These are phyloP conservation scores for Ceriagrion tenellum DNA, from an alignment of 2,888 invertebrate species.

Conservation along the genomic window DNA sequence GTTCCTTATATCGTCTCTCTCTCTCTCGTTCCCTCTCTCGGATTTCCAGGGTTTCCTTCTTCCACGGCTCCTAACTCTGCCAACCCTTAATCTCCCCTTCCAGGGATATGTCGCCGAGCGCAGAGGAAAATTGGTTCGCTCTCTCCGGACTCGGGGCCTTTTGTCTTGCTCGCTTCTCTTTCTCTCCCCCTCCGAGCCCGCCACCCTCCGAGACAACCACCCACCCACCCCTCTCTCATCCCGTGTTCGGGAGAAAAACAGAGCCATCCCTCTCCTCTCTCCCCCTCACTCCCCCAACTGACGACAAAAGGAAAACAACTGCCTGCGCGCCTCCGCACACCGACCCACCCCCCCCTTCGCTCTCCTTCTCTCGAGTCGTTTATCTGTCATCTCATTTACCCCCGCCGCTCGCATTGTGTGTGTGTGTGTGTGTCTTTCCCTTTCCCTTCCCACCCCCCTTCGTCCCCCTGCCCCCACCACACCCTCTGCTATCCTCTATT, in stretches of 20 bases:
- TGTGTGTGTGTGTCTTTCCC: too few relatives aligned
- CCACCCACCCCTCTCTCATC: too few relatives aligned
- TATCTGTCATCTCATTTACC: conserved; percentile 18
- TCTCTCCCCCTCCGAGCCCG: too few relatives aligned
- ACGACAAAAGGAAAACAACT: conserved; percentile 10
- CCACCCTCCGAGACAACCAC: background rate
- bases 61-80: background rate
- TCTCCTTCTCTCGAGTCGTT: background rate
- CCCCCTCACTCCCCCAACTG: background rate
- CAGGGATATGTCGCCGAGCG: background rate
- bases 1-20: too few relatives aligned
- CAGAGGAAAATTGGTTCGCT: background rate
- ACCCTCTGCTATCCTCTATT: too few relatives aligned
- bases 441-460: too few relatives aligned
- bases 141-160: background rate
- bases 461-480: too few relatives aligned
- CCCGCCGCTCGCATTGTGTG: background rate
- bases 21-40: too few relatives aligned
- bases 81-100: background rate
- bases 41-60: too few relatives aligned
- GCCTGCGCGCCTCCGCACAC: background rate
- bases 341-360: background rate
- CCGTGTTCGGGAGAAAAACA: background rate
- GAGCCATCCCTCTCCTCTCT: background rate
- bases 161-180: too few relatives aligned